Evolutionary conservation across 2,113 vertebrate species (phyloP).

Genomic region (Ictalurus furcatus): DNA sequence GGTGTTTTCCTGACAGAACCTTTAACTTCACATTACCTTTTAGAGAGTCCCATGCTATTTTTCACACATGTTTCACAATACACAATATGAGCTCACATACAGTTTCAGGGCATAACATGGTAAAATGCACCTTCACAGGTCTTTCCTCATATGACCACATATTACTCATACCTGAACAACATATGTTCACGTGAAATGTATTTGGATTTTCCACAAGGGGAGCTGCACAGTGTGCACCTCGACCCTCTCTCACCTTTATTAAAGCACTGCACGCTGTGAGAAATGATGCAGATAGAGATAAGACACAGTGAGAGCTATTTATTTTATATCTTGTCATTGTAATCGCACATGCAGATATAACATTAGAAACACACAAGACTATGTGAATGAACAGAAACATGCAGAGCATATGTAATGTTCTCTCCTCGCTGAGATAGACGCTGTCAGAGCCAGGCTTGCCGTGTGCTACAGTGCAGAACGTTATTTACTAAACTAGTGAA

Average conservation of each 20-base stretch:
- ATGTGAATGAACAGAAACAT: slow-evolving; percentile 14
- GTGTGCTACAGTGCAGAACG: slow-evolving; percentile 67
- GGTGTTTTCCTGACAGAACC: background rate
- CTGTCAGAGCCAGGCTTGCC: slow-evolving; percentile 49
- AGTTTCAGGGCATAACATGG: background rate
- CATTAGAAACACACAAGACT: slow-evolving; percentile 1
- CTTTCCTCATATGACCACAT: background rate
- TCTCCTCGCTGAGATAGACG: slow-evolving; percentile 26
- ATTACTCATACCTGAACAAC: background rate
- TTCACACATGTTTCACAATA: background rate
- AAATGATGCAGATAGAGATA: background rate
- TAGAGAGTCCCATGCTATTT: background rate
- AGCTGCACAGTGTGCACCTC: background rate
- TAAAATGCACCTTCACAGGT: background rate
- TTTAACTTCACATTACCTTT: background rate
- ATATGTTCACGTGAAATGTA: background rate
- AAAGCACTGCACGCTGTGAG: background rate
- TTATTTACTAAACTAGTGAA: slow-evolving; percentile 82
- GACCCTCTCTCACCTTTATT: background rate
- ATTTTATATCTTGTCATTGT: background rate
- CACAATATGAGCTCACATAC: background rate
- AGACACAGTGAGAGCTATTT: background rate
- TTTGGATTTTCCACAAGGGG: background rate
- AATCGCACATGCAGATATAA: slow-evolving; percentile 20
- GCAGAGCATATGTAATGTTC: background rate